A percentile compares a stretch with the other conserved stretches of the same genome.
Conservation (phyloP, 1,140 invertebrate species). For the Trichonephila clavipes region DNA sequence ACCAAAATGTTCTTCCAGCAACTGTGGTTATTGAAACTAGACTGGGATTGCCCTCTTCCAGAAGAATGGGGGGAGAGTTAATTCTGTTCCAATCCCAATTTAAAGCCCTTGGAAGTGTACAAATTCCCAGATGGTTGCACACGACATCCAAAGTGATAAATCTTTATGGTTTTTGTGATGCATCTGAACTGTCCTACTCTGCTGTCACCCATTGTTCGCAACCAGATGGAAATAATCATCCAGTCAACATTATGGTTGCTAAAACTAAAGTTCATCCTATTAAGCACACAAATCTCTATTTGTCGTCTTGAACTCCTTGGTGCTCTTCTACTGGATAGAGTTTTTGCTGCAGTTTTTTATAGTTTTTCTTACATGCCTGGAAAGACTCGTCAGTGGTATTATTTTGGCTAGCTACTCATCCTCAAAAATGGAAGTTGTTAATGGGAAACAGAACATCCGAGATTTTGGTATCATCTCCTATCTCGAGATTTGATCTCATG, state of each 20-base stretch:
- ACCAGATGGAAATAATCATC: not conserved
- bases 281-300: constrained; percentile 67
- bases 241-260: constrained; percentile 27
- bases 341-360: not conserved
- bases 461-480: too few species aligned
- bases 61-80: not conserved
- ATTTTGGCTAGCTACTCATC: too few species aligned
- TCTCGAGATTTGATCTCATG: too few species aligned
- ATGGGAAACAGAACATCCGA: too few species aligned
- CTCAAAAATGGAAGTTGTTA: too few species aligned
- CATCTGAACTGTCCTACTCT: constrained; percentile 69
- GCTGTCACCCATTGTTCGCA: constrained; percentile 54
- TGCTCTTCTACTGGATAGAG: constrained; percentile 39
- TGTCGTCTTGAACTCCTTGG: constrained; percentile 44
- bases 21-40: not conserved
- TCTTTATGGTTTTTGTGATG: constrained; percentile 72
- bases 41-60: not conserved
- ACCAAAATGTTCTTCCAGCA: not conserved
- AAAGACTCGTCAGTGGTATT: too few species aligned
- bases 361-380: too few species aligned
- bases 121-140: not conserved
- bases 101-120: not conserved
- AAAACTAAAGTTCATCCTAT: constrained; percentile 71
- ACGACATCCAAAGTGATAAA: not conserved
- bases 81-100: not conserved